Percentiles rank a stretch among this genome's conserved stretches.
Evolutionary conservation across 2,888 invertebrate genomes (phyloP).

Genomic region (Leptopterna dolabrata): DNA sequence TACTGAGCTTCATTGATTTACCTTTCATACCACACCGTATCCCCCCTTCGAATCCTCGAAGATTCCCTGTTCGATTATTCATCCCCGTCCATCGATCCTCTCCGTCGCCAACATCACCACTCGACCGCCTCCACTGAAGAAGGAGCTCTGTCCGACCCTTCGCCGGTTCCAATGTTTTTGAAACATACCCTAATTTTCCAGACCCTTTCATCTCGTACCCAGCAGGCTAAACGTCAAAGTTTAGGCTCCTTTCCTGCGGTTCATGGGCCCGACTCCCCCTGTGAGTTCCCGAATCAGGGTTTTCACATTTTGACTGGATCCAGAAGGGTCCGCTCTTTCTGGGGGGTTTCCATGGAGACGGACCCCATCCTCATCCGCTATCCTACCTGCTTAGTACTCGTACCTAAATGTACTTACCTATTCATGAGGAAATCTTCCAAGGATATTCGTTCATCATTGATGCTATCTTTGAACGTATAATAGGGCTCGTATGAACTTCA

Average conservation of each 20-base stretch:
- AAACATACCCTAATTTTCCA: conserved; percentile 3
- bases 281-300: background rate
- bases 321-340: background rate
- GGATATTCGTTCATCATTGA: background rate
- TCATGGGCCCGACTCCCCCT: background rate
- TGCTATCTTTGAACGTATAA: background rate
- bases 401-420: background rate
- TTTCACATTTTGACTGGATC: conserved; percentile 42
- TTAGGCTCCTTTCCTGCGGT: background rate
- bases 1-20: too few species aligned
- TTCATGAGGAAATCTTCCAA: background rate
- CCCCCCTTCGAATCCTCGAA: background rate
- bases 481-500: background rate
- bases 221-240: background rate
- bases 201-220: background rate
- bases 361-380: conserved; percentile 1
- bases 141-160: background rate
- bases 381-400: conserved; percentile 9
- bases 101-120: background rate
- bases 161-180: background rate
- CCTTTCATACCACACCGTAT: too few species aligned
- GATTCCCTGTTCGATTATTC: background rate
- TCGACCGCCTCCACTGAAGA: background rate
- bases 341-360: conserved; percentile 49
- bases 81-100: background rate